These are phyloP conservation scores for Salminus brasiliensis DNA, from an alignment of 2,113 vertebrate genomes.

Conservation along the genomic window DNA sequence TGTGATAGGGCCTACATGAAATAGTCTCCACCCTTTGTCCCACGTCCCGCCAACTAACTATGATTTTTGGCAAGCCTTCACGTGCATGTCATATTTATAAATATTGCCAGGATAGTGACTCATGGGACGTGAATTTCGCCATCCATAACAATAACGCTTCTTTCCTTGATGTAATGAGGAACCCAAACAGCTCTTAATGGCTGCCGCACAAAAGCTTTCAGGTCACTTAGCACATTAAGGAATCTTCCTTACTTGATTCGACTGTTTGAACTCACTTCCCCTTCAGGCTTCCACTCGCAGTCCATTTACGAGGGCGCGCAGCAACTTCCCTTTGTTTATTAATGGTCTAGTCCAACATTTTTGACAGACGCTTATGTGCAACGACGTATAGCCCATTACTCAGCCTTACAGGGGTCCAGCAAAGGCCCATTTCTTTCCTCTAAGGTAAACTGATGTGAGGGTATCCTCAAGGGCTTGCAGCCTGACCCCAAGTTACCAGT, in stretches of 20 bases:
- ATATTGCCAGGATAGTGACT: background rate
- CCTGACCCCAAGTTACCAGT: background rate
- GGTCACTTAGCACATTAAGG: conserved; percentile 35
- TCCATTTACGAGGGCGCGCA: conserved; percentile 17
- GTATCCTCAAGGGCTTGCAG: background rate
- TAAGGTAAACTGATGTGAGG: background rate
- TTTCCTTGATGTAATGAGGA: conserved; percentile 21
- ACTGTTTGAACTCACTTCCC: conserved; percentile 43
- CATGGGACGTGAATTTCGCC: background rate
- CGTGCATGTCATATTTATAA: background rate
- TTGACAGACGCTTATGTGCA: background rate
- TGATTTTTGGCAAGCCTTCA: background rate
- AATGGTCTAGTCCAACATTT: conserved; percentile 9
- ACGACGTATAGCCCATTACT: too few species aligned
- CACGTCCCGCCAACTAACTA: background rate
- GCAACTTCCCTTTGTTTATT: conserved; percentile 37
- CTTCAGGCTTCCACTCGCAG: conserved; percentile 33
- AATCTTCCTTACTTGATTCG: conserved; percentile 44
- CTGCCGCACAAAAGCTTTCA: background rate
- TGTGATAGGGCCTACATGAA: too few species aligned
- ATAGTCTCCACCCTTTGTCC: too few species aligned
- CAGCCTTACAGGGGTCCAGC: background rate
- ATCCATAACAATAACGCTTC: background rate
- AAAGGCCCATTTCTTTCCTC: background rate
- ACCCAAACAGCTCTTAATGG: conserved; percentile 8